Conservation (phyloP, 2,113 vertebrate genomes). For the Meleagris gallopavo region DNA sequence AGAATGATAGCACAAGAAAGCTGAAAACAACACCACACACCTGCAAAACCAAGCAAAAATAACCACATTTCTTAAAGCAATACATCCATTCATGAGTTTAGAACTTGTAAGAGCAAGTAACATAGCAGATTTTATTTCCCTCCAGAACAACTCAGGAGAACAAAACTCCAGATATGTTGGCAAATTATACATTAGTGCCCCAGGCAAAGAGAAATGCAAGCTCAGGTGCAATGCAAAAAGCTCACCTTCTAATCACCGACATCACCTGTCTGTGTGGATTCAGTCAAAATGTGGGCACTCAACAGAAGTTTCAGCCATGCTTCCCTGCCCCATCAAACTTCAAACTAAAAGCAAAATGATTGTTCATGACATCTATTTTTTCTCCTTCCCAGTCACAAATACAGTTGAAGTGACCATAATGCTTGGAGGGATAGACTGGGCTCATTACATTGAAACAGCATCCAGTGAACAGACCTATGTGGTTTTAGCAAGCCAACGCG, state of each 20-base stretch:
- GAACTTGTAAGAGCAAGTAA: neutral
- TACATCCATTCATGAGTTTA: neutral
- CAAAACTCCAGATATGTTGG: neutral
- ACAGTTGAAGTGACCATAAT: neutral
- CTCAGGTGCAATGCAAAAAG: neutral
- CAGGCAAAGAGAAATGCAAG: neutral
- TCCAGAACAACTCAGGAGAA: neutral
- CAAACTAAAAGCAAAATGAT: neutral
- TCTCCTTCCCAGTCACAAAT: neutral
- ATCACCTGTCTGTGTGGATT: accelerated
- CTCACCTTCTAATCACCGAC: neutral
- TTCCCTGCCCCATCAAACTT: neutral
- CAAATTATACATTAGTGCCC: neutral
- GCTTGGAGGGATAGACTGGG: neutral
- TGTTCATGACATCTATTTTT: neutral
- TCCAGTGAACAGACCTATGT: neutral
- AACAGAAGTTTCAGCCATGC: neutral
- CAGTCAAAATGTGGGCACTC: neutral
- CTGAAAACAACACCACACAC: neutral
- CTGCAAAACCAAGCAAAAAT: neutral
- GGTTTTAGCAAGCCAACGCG: neutral
- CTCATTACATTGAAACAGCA: neutral
- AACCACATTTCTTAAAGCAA: neutral
- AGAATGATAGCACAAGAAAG: neutral
- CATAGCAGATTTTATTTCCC: neutral